These are phyloP conservation scores for Oeneis ivallda DNA, from an alignment of 2,888 invertebrate species.

Conservation along the genomic window DNA sequence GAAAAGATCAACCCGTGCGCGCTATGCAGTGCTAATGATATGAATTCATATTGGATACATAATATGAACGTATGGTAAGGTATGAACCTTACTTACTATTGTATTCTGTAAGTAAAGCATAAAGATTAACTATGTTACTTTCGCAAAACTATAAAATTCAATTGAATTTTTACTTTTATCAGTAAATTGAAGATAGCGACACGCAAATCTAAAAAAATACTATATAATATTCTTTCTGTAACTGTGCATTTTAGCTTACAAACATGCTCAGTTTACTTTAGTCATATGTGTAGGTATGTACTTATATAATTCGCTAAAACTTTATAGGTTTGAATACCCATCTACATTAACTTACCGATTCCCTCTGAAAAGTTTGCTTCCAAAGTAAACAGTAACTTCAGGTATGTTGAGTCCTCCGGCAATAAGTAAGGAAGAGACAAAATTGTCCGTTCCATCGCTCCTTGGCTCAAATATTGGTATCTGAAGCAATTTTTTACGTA, in stretches of 20 bases:
- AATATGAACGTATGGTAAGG: neutral
- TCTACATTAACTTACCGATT: slow-evolving; percentile 77
- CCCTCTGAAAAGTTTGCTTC: slow-evolving; percentile 92
- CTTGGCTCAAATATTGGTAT: slow-evolving; percentile 96
- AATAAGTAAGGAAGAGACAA: slow-evolving; percentile 93
- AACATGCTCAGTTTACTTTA: no score
- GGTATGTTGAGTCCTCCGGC: slow-evolving; percentile 95
- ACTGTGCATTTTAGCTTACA: no score
- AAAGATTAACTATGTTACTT: neutral
- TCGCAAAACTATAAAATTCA: neutral
- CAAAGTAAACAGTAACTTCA: slow-evolving; percentile 96
- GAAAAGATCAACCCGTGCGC: neutral
- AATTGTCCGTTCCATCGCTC: slow-evolving; percentile 96
- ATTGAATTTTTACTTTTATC: neutral
- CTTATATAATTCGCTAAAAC: no score
- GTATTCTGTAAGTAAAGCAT: neutral
- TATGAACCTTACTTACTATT: no score
- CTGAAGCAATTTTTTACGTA: slow-evolving; percentile 60
- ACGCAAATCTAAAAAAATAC: no score
- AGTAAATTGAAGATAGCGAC: neutral
- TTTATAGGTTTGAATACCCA: no score
- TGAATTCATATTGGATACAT: neutral
- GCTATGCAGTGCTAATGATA: neutral
- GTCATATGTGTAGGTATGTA: no score
- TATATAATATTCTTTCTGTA: no score